Conservation (phyloP, 2,113 vertebrate species). For the Lycaon pictus region DNA sequence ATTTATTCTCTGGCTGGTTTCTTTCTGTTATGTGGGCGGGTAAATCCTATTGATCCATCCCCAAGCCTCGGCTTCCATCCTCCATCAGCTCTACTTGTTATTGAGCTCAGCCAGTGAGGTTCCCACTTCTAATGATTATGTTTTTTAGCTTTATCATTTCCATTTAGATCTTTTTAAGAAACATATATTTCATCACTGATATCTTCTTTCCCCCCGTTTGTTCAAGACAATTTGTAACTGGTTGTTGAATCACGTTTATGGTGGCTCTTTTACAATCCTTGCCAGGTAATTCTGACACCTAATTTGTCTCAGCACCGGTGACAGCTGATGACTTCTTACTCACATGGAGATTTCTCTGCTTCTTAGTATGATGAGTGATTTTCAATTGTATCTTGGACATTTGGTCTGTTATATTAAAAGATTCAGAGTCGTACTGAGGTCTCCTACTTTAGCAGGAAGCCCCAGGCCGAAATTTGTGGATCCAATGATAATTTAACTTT, state of each 20-base stretch:
- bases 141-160: not conserved
- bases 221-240: not conserved
- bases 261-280: rapidly evolving
- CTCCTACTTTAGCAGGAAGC: too few species aligned
- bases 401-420: too few species aligned
- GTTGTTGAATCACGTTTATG: too few species aligned
- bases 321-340: rapidly evolving
- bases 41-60: rapidly evolving
- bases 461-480: not conserved
- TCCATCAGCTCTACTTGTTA: not conserved
- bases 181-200: not conserved
- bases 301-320: rapidly evolving
- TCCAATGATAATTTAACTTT: not conserved
- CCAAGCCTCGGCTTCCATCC: rapidly evolving
- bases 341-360: not conserved
- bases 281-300: rapidly evolving
- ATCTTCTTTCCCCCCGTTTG: not conserved
- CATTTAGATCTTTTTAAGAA: not conserved
- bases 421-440: not conserved
- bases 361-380: too few species aligned
- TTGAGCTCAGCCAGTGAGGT: rapidly evolving
- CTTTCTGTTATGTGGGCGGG: not conserved
- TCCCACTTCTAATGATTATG: not conserved
- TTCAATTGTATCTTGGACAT: not conserved
- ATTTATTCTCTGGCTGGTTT: not conserved